These are phyloP conservation scores for Stegana nigrithorax DNA, from an alignment of 2,888 invertebrate genomes.

Conservation along the genomic window DNA sequence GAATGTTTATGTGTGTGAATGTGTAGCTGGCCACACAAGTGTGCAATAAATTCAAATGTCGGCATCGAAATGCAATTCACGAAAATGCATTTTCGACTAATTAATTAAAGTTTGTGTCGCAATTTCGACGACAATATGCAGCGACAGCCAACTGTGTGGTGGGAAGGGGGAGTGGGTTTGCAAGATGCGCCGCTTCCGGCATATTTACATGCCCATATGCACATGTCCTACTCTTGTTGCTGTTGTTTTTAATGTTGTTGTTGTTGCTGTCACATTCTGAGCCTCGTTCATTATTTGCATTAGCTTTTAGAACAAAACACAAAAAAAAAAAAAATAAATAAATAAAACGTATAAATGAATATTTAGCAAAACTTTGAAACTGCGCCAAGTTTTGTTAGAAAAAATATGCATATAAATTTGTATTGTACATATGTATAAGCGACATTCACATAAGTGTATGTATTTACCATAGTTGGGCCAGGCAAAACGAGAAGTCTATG, in stretches of 20 bases:
- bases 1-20: too few species aligned
- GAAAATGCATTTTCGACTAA: background rate
- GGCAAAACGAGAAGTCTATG: too few species aligned
- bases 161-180: background rate
- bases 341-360: too few species aligned
- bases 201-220: too few species aligned
- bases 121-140: background rate
- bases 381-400: conserved; percentile 50
- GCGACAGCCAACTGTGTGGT: background rate
- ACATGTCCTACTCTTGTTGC: too few species aligned
- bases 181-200: conserved; percentile 35
- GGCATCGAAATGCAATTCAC: too few species aligned
- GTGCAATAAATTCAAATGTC: too few species aligned
- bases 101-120: conserved; percentile 2
- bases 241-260: too few species aligned
- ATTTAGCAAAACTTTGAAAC: conserved; percentile 51
- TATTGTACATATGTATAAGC: conserved; percentile 37
- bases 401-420: background rate
- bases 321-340: background rate
- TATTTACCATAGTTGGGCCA: too few species aligned
- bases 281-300: background rate
- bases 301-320: background rate
- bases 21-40: too few species aligned
- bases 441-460: too few species aligned
- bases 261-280: background rate